Evolutionary conservation across 2,888 invertebrate genomes (phyloP), one percentile per base, ranked within the genome.

Genomic region (Drosophila setosimentum): DNA sequence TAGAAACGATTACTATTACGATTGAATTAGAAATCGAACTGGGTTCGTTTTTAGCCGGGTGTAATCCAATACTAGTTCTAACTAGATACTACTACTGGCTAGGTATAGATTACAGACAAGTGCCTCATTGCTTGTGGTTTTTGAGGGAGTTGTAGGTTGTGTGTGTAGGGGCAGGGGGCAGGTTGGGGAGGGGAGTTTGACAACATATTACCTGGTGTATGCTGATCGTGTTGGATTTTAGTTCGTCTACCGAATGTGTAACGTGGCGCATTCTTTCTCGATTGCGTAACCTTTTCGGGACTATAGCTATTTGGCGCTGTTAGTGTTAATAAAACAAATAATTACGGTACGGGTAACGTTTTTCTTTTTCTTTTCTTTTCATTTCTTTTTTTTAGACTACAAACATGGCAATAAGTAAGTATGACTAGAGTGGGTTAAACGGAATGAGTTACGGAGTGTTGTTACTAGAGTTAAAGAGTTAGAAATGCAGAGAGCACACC

Each of bases 241-340:
- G 93, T 92, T 93, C 96, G 96, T 87, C 96, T 94, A 89, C 93
- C 93, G 81, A 93, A 93, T 77, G 93, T 92, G 91, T 90, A 93
- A 83, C 92, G 91, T 79, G 93, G 93, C 86, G 93, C 92, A 86
- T 84, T 92, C 86, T 88, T 95, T 91, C 91, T 91, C 65, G 89
- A 87, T 80, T 93, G 92, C 90, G 95, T 95, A 50, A 95, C 94
- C 91, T 94, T 95, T 89, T 95, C 95, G 83, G 94, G 94, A 94
- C 94, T 94, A 90, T 93, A 93, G 83, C 92, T 92, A 91, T 92
- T 92, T 83, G 93, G 93, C 90, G 93, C 93, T 93, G 92, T 91
- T 92, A 90, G 90, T 90, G 89, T 85, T 86, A 86, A 86, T 89
- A 85, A 82, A 85, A 89, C 77, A 80, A 80, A 74, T 67, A 66